Evolutionary conservation across 2,888 invertebrate genomes (phyloP), one percentile per base, ranked within the genome.

Genomic region (Drosophila multiciliata): DNA sequence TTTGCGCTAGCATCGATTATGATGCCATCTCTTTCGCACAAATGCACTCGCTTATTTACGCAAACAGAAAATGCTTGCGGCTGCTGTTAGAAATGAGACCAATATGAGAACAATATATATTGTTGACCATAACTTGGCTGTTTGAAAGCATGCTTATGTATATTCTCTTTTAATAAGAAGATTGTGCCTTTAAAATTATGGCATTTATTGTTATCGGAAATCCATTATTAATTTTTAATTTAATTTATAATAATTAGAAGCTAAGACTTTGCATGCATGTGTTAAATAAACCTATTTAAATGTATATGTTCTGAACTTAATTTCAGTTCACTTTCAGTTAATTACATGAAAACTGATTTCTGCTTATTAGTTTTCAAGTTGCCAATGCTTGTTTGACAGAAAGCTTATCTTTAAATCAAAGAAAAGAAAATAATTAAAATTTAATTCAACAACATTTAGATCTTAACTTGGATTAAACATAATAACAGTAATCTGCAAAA

Each of bases 401-500:
- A 23, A 23, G 20, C 20, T 35, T 20, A 11, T 12, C 20, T 20
- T 3, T 1, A 23, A 35, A 40, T 36, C 40, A 52, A 20, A 7
- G n/a, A 50, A 32, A n/a, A 32, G 11, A 15, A 50, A 32, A 11
- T 12, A 12, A 35, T 35, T 35, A 4, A 35, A 35, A 35, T 35
- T 35, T 12, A 1, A 4, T 7, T 38, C 0, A 38, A 36, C 26
- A 12, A 26, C 6, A 35, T 40, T 20, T 8, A 32, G 49, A 33
- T 40, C 17, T 38, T 50, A n/a, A n/a, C 35, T 20, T 49, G 12
- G 20, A 29, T 15, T 36, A 11, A 36, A 20, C 58, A 59, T 68
- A 52, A 67, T 67, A 29, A 50, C 32, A n/a, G 45, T 50, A 68
- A 68, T 58, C 32, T 32, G 40, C 35, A 11, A 48, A 66, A 66